Conservation (phyloP, 2,113 vertebrate species). For the Onychostruthus taczanowskii region DNA sequence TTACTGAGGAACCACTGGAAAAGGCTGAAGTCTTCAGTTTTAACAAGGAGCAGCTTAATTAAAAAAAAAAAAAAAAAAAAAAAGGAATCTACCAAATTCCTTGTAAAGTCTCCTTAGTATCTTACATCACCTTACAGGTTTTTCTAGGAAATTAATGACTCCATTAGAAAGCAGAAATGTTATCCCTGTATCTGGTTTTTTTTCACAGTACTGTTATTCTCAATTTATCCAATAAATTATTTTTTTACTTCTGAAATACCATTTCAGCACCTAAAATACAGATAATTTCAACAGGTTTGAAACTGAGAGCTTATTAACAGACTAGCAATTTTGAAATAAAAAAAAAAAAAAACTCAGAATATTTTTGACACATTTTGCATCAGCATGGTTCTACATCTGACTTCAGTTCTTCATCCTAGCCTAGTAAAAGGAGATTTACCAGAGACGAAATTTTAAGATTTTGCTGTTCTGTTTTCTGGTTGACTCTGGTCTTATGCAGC, state of each 20-base stretch:
- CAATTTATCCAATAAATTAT: background rate
- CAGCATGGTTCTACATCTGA: background rate
- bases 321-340: background rate
- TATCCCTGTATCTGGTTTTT: fast-evolving
- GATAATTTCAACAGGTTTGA: background rate
- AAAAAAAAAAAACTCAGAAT: background rate
- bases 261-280: background rate
- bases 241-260: background rate
- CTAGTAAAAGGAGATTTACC: background rate
- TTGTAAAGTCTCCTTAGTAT: background rate
- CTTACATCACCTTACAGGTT: background rate
- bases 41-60: background rate
- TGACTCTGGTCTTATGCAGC: background rate
- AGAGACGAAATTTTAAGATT: background rate
- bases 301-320: background rate
- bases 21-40: background rate
- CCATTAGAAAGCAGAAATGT: background rate
- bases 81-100: background rate
- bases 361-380: background rate
- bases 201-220: background rate
- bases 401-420: background rate
- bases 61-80: background rate
- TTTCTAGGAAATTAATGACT: background rate
- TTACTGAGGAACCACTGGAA: background rate
- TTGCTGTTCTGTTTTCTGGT: background rate